Evolutionary conservation across 1,140 invertebrate genomes (phyloP).

Genomic region (Scaptomyza montana): DNA sequence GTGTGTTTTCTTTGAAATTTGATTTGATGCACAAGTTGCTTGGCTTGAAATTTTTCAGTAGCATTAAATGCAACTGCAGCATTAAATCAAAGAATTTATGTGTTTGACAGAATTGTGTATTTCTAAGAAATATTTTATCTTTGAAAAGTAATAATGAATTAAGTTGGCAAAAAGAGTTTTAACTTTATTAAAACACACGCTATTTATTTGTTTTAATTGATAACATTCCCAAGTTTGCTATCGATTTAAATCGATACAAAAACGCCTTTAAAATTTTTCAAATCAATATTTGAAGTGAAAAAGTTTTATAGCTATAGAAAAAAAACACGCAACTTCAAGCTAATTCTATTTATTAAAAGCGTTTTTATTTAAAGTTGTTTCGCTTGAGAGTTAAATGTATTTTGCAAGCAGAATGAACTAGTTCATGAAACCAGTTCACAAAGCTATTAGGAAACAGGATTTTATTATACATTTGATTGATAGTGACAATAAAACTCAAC

Average conservation of each 20-base stretch:
- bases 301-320: no score
- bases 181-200: no score
- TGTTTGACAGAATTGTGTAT: no score
- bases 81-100: background rate
- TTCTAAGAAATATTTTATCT: no score
- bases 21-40: constrained; percentile 10
- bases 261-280: background rate
- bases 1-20: constrained; percentile 19
- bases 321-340: no score
- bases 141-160: no score
- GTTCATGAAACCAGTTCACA: constrained; percentile 38
- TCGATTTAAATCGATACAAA: no score
- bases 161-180: no score
- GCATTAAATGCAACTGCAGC: background rate
- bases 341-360: no score
- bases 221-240: no score
- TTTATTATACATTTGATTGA: constrained; percentile 44
- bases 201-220: no score
- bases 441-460: constrained; percentile 36
- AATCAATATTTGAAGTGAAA: no score
- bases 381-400: background rate
- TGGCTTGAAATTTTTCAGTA: background rate
- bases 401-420: constrained; percentile 49
- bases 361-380: background rate
- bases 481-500: constrained; percentile 41